These are phyloP conservation scores for Cygnus buccinator DNA, from an alignment of 2,113 vertebrate species.

Conservation along the genomic window DNA sequence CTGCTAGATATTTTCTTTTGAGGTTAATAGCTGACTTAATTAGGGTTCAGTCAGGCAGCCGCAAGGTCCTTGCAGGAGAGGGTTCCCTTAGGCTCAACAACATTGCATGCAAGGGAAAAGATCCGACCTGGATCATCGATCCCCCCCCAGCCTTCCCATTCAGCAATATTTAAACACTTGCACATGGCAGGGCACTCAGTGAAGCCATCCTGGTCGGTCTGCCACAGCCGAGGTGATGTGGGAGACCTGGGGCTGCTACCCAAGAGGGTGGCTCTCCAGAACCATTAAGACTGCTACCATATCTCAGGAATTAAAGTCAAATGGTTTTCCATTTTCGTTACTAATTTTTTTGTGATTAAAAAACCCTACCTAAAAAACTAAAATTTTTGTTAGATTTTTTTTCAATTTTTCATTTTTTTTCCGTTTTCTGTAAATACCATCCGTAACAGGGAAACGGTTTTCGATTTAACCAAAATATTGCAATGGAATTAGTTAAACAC, in stretches of 20 bases:
- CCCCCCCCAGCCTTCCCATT: background rate
- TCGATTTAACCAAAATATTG: background rate
- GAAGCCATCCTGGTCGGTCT: background rate
- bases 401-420: background rate
- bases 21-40: background rate
- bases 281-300: background rate
- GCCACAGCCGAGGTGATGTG: rapidly evolving
- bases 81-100: background rate
- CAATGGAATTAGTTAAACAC: background rate
- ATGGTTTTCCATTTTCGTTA: background rate
- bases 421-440: background rate
- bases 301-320: background rate
- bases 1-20: background rate
- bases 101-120: background rate
- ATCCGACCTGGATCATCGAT: background rate
- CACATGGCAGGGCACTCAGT: background rate
- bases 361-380: background rate
- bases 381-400: background rate
- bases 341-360: background rate
- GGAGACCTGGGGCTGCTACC: background rate
- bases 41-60: background rate
- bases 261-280: background rate
- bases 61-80: background rate
- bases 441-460: background rate
- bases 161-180: background rate